These are phyloP conservation scores for Sericinus montela DNA, from an alignment of 2,888 invertebrate species.

Conservation along the genomic window DNA sequence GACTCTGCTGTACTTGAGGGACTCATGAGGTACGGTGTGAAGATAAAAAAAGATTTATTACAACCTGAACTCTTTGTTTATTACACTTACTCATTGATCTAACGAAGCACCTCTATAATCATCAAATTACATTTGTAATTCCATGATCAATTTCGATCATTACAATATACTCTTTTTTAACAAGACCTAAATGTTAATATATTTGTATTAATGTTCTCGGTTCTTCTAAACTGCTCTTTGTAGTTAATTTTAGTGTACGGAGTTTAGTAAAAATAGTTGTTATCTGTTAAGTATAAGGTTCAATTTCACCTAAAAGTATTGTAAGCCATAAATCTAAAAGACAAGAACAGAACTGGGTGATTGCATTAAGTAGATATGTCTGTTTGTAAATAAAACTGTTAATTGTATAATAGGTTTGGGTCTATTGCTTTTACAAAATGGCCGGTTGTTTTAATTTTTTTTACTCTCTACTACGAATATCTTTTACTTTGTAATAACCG, in stretches of 20 bases:
- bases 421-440: constrained; percentile 11
- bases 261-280: not conserved
- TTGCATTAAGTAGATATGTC: constrained; percentile 23
- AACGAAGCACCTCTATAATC: not conserved
- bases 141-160: not conserved
- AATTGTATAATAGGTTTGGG: constrained; percentile 30
- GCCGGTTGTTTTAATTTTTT: constrained; percentile 3
- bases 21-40: no score
- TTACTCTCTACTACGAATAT: not conserved
- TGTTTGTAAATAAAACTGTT: constrained; percentile 25
- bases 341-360: constrained; percentile 18
- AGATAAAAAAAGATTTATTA: no score
- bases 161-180: not conserved
- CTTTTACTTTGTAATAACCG: not conserved
- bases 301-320: not conserved
- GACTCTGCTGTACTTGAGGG: no score
- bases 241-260: not conserved
- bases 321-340: constrained; percentile 4
- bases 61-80: no score
- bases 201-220: not conserved
- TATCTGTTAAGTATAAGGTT: not conserved
- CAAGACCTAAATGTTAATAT: not conserved
- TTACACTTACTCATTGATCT: not conserved
- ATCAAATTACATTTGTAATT: not conserved
- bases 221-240: not conserved